phyloP scores from a whole-genome alignment of 2,113 vertebrate genomes.

The Paralichthys olivaceus region DNA sequence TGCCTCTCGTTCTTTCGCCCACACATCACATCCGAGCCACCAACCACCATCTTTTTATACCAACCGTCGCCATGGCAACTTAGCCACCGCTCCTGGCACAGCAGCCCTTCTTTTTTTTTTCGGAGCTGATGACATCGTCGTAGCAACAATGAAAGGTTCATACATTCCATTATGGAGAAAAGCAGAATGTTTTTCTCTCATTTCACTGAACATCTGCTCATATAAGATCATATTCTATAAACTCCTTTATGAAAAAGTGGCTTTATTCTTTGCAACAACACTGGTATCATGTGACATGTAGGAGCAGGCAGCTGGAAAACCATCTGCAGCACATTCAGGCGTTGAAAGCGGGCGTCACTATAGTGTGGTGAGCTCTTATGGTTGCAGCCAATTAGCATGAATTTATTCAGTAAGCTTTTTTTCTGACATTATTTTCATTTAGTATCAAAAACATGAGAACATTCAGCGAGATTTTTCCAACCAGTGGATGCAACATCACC shows the following conservation, averaged over 20 bases:
- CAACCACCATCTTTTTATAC: conserved; percentile 60
- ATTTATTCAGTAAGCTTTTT: neutral
- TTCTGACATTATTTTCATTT: neutral
- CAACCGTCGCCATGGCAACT: conserved; percentile 68
- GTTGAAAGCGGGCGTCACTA: neutral
- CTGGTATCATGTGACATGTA: neutral
- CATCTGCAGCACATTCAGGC: conserved; percentile 21
- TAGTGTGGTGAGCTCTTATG: neutral
- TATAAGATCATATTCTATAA: neutral
- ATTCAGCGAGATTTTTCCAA: neutral
- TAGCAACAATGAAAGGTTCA: conserved; percentile 66
- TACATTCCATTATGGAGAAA: conserved; percentile 29
- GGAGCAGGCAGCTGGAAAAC: conserved; percentile 15
- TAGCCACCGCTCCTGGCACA: conserved; percentile 57
- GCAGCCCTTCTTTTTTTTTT: conserved; percentile 18
- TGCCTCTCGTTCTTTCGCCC: conserved; percentile 47
- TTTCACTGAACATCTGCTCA: neutral
- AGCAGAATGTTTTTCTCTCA: neutral
- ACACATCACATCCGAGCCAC: conserved; percentile 52
- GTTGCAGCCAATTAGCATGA: neutral
- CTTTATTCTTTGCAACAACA: neutral
- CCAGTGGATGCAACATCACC: conserved; percentile 3
- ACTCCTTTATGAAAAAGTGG: neutral
- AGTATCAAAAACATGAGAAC: neutral
- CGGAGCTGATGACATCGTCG: conserved; percentile 69